These are phyloP conservation scores for Drosophila paulistorum DNA, from an alignment of 1,140 invertebrate species.

Conservation along the genomic window DNA sequence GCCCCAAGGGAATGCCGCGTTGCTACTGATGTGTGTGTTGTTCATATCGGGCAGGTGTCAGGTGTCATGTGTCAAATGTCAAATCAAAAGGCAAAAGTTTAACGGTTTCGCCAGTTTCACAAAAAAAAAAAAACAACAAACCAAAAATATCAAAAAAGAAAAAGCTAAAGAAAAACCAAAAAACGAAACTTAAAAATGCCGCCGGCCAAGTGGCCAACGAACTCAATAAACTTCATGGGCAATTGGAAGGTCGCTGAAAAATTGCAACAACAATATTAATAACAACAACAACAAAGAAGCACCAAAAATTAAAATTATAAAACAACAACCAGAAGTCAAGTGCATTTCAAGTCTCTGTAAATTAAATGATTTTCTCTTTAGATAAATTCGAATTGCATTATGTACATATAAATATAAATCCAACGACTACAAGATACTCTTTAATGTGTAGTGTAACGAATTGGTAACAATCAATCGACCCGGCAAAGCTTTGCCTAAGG, in stretches of 20 bases:
- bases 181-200: constrained; percentile 39
- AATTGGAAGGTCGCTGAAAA: constrained; percentile 45
- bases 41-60: constrained; percentile 60
- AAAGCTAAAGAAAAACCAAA: constrained; percentile 8
- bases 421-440: constrained; percentile 26
- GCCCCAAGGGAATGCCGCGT: constrained; percentile 30
- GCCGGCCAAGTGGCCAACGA: constrained; percentile 53
- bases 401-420: constrained; percentile 1
- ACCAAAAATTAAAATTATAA: constrained; percentile 1
- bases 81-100: constrained; percentile 68
- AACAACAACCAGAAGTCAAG: not conserved
- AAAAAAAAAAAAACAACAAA: constrained; percentile 13
- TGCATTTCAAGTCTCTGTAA: constrained; percentile 1
- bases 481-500: too few relatives aligned
- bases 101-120: constrained; percentile 63
- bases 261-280: constrained; percentile 19
- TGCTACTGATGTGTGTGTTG: constrained; percentile 23
- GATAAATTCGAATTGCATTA: not conserved
- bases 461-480: not conserved
- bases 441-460: not conserved
- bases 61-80: constrained; percentile 64
- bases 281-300: not conserved
- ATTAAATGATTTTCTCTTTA: constrained; percentile 2
- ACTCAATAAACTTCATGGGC: constrained; percentile 45
- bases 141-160: constrained; percentile 1